Evolutionary conservation across 2,797 vertebrate genomes (phyloP).

Genomic region (Melanotaenia nigrans): DNA sequence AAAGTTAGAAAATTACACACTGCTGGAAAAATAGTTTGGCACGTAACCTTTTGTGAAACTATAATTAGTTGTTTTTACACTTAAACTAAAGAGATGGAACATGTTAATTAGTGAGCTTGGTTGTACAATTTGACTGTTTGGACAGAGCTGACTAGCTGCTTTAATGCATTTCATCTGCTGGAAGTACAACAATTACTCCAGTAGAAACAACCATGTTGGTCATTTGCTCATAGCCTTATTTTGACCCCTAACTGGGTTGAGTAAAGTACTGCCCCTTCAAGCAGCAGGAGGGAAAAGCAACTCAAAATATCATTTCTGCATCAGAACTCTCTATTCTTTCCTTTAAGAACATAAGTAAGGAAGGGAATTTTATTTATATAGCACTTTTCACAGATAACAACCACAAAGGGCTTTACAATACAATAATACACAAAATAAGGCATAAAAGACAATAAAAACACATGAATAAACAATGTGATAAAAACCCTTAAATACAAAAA

Average conservation of each 20-base stretch:
- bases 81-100: not conserved
- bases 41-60: slow-evolving; percentile 3
- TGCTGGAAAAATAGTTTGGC: slow-evolving; percentile 11
- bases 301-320: not conserved
- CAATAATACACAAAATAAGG: too few species aligned
- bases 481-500: too few species aligned
- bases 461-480: too few species aligned
- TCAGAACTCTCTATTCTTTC: not conserved
- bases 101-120: slow-evolving; percentile 4
- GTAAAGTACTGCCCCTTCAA: not conserved
- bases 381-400: too few species aligned
- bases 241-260: not conserved
- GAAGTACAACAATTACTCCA: not conserved
- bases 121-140: slow-evolving; percentile 3
- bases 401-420: too few species aligned
- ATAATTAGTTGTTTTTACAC: slow-evolving; percentile 2
- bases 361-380: not conserved
- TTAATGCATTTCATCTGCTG: not conserved
- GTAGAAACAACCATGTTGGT: not conserved
- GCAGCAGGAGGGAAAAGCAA: not conserved
- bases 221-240: not conserved
- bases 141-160: not conserved
- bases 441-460: too few species aligned
- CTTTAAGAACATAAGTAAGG: not conserved
- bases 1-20: not conserved